Evolutionary conservation across 1,140 invertebrate genomes (phyloP), one percentile per base, ranked within the genome.

Genomic region (Achatina immaculata): DNA sequence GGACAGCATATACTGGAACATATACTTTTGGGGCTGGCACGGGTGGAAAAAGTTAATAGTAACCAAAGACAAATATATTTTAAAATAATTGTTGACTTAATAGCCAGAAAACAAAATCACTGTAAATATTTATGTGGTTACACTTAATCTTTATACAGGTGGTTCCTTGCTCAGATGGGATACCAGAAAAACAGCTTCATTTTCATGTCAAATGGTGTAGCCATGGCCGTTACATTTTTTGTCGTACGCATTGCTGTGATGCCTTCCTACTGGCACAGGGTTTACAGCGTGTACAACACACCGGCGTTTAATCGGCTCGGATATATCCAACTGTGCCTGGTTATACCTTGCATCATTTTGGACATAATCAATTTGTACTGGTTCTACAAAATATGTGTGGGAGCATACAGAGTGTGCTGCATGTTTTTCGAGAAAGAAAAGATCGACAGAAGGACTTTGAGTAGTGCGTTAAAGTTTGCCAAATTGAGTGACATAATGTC

Each of bases 161-260:
- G 89, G 88, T 89, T 89, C 77, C 80, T 90, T 19, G 85, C 88
- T 51, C 82, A 83, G 58, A 71, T 88, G n/a, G 85, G 87, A 31
- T 89, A 88, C 82, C 66, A 79, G 28, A 88, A 87, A 81, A 83
- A 78, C 36, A 88, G 85, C 69, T 51, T 73, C 34, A 24, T 85
- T 40, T 88, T 87, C 79, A 78, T 90, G n/a, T 69, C 85, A 11
- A 90, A 90, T 84, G 89, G 89, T 16, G 62, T 90, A 31, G 81
- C 86, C 36, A 90, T 90, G 89, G 86, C 88, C 1, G 48, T 88
- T 19, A 85, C 87, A 0, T 90, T 90, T 83, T 90, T 90, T 51
- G n/a, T 86, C 0, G 87, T 85, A 28, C 83, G 89, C 19, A 86
- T 90, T 42, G 78, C 85, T 28, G 82, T 80, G 28, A 90, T 90